Evolutionary conservation across 2,113 vertebrate species (phyloP).

Genomic region (Misgurnus anguillicaudatus): DNA sequence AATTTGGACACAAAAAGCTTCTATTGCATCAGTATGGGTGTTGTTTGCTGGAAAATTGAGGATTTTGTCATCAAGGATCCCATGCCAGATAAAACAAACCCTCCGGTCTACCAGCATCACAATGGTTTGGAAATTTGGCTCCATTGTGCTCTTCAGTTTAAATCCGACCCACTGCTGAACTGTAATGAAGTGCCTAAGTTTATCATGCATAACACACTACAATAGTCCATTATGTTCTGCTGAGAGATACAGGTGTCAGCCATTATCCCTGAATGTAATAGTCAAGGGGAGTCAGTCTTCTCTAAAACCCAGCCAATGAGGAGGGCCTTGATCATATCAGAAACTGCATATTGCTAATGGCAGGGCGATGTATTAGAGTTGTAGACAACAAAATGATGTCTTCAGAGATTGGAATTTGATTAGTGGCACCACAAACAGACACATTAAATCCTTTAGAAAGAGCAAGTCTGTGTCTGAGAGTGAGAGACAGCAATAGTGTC

Average conservation of each 20-base stretch:
- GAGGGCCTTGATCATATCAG: background rate
- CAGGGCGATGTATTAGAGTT: background rate
- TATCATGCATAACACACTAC: slow-evolving; percentile 37
- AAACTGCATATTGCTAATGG: slow-evolving; percentile 20
- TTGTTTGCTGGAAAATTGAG: background rate
- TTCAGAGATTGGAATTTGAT: slow-evolving; percentile 23
- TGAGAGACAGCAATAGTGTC: background rate
- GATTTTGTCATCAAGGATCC: slow-evolving; percentile 1
- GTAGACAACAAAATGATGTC: slow-evolving; percentile 21
- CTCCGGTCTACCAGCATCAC: background rate
- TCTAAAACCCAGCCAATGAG: background rate
- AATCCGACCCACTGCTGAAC: slow-evolving; percentile 9
- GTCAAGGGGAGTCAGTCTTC: slow-evolving; percentile 7
- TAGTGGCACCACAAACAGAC: slow-evolving; percentile 32
- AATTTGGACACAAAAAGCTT: too few relatives aligned
- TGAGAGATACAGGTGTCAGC: slow-evolving; percentile 21
- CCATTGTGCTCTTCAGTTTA: background rate
- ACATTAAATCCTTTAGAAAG: background rate
- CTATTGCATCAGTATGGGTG: background rate
- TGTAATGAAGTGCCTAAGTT: slow-evolving; percentile 19
- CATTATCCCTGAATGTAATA: slow-evolving; percentile 35
- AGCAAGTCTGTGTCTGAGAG: slow-evolving; percentile 2
- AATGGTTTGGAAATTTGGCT: background rate
- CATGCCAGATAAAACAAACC: slow-evolving; percentile 1
- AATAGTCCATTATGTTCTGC: slow-evolving; percentile 11